Evolutionary conservation across 2,888 invertebrate species (phyloP).

Genomic region (Pammene fasciana): DNA sequence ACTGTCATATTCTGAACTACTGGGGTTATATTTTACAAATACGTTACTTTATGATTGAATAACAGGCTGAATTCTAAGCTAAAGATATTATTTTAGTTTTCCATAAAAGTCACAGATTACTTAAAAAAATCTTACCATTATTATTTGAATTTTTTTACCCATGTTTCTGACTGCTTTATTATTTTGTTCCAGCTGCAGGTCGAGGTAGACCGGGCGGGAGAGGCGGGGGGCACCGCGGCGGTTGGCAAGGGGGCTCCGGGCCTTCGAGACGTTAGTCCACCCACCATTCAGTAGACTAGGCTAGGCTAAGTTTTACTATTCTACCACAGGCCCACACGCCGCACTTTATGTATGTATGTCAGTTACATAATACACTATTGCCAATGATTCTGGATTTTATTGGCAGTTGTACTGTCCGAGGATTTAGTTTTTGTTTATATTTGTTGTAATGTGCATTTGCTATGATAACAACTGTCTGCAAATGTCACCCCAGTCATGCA

Average conservation of each 20-base stretch:
- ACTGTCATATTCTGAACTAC: too few species aligned
- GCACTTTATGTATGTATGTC: slow-evolving; percentile 1
- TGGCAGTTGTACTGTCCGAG: slow-evolving; percentile 12
- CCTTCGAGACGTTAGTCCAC: slow-evolving; percentile 69
- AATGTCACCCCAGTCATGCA: too few species aligned
- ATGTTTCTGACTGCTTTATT: neutral
- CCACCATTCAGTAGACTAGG: slow-evolving; percentile 29
- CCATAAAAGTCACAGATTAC: too few species aligned
- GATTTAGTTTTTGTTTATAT: too few species aligned
- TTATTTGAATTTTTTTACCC: too few species aligned
- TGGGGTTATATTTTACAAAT: too few species aligned
- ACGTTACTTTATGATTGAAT: too few species aligned
- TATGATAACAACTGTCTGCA: neutral
- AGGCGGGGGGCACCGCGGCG: slow-evolving; percentile 83
- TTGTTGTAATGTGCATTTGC: too few species aligned
- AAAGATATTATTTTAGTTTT: too few species aligned
- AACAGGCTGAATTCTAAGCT: too few species aligned
- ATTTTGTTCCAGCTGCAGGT: slow-evolving; percentile 80
- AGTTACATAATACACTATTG: slow-evolving; percentile 31
- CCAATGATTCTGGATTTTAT: slow-evolving; percentile 32
- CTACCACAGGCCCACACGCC: slow-evolving; percentile 5
- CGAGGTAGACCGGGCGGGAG: slow-evolving; percentile 84
- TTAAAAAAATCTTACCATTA: too few species aligned
- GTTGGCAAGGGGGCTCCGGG: slow-evolving; percentile 87
- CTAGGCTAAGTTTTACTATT: slow-evolving; percentile 35